Evolutionary conservation across 2,113 vertebrate species (phyloP).

Genomic region (Cichladusa arquata): DNA sequence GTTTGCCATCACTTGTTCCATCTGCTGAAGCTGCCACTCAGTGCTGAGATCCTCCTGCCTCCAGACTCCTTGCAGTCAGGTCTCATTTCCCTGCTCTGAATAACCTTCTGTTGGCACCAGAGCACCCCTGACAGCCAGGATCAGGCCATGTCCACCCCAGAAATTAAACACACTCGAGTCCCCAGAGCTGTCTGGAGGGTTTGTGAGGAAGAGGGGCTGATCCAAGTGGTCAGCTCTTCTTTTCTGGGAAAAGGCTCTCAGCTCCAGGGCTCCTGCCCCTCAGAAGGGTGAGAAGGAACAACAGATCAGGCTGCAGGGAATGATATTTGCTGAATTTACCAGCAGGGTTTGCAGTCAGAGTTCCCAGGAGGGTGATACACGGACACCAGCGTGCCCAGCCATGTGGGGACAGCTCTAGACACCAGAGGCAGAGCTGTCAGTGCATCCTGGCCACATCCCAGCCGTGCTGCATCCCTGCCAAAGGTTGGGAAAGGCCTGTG

Average conservation of each 20-base stretch:
- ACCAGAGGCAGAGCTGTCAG: accelerated
- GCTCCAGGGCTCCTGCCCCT: neutral
- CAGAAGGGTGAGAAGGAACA: neutral
- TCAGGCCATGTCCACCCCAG: neutral
- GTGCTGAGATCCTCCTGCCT: neutral
- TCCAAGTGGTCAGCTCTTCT: accelerated
- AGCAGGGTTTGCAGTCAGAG: neutral
- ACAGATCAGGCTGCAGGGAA: neutral
- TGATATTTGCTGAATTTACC: neutral
- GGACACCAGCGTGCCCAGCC: accelerated
- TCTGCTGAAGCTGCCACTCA: neutral
- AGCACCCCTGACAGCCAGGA: neutral
- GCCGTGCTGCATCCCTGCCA: neutral
- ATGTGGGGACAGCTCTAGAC: neutral
- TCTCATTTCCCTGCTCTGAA: neutral
- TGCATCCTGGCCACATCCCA: neutral
- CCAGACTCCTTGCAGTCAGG: neutral
- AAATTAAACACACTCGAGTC: neutral
- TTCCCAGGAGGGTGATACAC: neutral
- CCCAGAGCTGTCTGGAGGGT: neutral
- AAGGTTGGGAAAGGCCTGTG: neutral
- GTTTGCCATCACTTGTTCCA: neutral
- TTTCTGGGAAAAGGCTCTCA: neutral
- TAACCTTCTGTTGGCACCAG: neutral
- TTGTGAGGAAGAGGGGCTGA: neutral